Evolutionary conservation across 2,113 vertebrate species (phyloP).

Genomic region (Corydoras sp.): DNA sequence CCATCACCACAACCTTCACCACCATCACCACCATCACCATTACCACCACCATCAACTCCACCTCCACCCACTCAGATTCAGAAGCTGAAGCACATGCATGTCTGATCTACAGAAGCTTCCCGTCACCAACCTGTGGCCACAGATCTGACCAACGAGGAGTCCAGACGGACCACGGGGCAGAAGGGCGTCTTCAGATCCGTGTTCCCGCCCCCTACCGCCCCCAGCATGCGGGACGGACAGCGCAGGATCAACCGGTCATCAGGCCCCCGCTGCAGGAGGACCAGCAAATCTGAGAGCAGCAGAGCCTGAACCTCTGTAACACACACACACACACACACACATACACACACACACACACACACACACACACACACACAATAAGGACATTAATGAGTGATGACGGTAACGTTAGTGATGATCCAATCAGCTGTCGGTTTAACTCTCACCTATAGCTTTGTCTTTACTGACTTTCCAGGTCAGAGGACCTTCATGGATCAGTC

Average conservation of each 20-base stretch:
- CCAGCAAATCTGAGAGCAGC: constrained; percentile 82
- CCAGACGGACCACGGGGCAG: constrained; percentile 82
- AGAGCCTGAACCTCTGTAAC: constrained; percentile 81
- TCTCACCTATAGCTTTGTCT: constrained; percentile 85
- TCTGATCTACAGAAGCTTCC: too few relatives aligned
- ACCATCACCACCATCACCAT: too few relatives aligned
- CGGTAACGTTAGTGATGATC: too few relatives aligned
- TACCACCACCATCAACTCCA: too few relatives aligned
- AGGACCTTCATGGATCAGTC: constrained; percentile 89
- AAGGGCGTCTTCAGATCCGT: constrained; percentile 78
- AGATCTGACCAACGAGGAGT: constrained; percentile 76
- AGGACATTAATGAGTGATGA: too few relatives aligned
- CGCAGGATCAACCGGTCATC: constrained; percentile 83
- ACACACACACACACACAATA: neutral
- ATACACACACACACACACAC: neutral
- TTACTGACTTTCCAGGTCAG: constrained; percentile 84
- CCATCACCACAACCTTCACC: too few relatives aligned
- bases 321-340: constrained; percentile 17
- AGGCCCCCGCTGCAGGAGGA: constrained; percentile 77
- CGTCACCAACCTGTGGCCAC: constrained; percentile 77
- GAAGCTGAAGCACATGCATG: too few relatives aligned
- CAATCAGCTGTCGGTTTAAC: neutral
- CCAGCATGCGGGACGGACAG: constrained; percentile 65
- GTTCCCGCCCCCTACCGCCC: constrained; percentile 58
- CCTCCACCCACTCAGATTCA: too few relatives aligned